Conservation (phyloP, 1,140 invertebrate genomes). For the Meloidogyne hapla region DNA sequence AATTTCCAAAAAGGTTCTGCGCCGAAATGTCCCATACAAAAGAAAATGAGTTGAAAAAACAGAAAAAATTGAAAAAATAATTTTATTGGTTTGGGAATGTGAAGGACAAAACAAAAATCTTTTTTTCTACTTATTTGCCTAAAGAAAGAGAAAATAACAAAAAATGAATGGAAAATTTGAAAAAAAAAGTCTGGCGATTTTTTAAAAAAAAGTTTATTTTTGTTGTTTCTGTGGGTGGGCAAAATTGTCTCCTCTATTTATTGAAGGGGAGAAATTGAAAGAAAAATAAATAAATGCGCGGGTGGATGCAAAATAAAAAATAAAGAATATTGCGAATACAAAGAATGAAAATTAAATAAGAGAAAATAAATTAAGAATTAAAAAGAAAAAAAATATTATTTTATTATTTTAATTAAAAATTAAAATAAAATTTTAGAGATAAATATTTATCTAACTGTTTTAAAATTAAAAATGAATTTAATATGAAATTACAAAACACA, state of each 20-base stretch:
- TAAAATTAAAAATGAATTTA: slow-evolving; percentile 6
- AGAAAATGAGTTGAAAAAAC: too few species aligned
- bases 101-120: background rate
- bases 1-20: too few species aligned
- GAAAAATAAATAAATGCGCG: background rate
- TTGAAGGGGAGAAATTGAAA: background rate
- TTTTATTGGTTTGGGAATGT: background rate
- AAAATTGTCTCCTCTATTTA: background rate
- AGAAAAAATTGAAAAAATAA: background rate
- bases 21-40: too few species aligned
- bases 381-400: background rate
- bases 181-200: background rate
- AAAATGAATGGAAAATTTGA: background rate
- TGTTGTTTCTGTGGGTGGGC: slow-evolving; percentile 3
- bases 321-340: background rate
- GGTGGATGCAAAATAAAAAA: background rate
- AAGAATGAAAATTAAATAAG: slow-evolving; percentile 5
- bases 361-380: background rate
- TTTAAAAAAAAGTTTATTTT: background rate
- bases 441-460: background rate
- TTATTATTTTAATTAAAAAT: background rate
- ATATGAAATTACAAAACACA: background rate
- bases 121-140: background rate
- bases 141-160: background rate
- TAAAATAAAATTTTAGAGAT: slow-evolving; percentile 6